Base-by-base conservation (phyloP, 2,888 invertebrate genomes). In the Ophion ellenae region DNA sequence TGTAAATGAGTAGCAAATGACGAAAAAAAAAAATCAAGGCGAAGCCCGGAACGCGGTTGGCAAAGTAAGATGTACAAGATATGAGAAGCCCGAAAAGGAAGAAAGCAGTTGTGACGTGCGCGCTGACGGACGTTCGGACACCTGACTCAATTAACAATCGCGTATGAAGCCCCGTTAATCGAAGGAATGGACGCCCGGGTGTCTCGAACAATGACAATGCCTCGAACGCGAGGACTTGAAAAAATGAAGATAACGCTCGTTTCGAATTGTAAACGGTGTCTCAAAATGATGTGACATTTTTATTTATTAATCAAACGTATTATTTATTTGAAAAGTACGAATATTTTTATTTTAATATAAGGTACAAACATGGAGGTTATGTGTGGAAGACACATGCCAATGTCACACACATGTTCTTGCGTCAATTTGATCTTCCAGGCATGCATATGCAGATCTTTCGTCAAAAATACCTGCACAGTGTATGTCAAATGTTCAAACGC, bases 131-230 rank as follows among this genome's bases (percentile, higher is more conserved):
- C 57, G 57, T 69, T 76, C 40, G 17, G 17, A 59, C 59, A 84
- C 86, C 87, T 87, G 89, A 87, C 87, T 82, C 61, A 86, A 85
- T 89, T 79, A 85, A 88, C 87, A 88, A 89, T 89, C 84, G 87
- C 83, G 84, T 57, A 14, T 17, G 24, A 77, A 84, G 86, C 87
- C 91, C 92, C 76, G 91, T 92, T 91, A 91, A 89, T 89, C 78
- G 82, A 71, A 47, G 24, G 45, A 47, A 14, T 24, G 20, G 24
- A 36, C 20, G 36, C 17, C 53, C 40, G 66, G 17, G 10, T 20
- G 17, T 75, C 28, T 75, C 28, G 75, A 45, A 75, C 63, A 75
- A 63, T 64, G 40, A 5, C 17, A 47, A 10, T 24, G 47, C 20
- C 63, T 14, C 6, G 24, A 64, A 40, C 40, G 40, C 40, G 40